Conservation (phyloP, 2,888 invertebrate species). For the Platycheirus albimanus region DNA sequence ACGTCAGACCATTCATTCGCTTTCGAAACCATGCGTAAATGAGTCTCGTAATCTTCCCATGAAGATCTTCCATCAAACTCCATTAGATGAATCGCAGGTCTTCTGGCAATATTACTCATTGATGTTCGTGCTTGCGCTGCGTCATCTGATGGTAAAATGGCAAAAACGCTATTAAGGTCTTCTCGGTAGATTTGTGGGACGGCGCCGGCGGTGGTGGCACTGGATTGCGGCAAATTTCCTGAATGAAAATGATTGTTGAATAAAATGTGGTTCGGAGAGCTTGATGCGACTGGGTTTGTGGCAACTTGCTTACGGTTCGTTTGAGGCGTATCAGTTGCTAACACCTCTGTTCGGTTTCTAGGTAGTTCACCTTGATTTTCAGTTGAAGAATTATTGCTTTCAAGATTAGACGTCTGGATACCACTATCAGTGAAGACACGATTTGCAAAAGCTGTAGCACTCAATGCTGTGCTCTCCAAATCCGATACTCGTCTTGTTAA, state of each 20-base stretch:
- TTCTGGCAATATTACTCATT: neutral
- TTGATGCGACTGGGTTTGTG: neutral
- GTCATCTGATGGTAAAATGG: neutral
- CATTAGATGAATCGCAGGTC: slow-evolving; percentile 1
- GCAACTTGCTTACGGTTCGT: too few relatives aligned
- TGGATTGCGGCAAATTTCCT: too few relatives aligned
- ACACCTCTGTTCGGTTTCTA: too few relatives aligned
- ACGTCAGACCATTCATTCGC: slow-evolving; percentile 10
- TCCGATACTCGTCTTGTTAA: neutral
- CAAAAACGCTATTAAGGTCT: neutral
- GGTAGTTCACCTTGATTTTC: too few relatives aligned
- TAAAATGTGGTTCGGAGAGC: neutral
- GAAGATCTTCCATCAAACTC: neutral
- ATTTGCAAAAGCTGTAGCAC: neutral
- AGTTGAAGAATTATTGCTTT: too few relatives aligned
- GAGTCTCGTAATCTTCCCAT: neutral
- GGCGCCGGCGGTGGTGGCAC: too few relatives aligned
- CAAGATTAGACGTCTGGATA: neutral
- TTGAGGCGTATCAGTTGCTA: neutral
- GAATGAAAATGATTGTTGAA: too few relatives aligned
- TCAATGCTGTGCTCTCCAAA: neutral
- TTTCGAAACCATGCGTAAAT: neutral
- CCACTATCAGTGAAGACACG: slow-evolving; percentile 1
- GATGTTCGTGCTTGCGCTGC: neutral
- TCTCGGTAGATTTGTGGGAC: neutral